These are phyloP conservation scores for Cephus pygmeus DNA, from an alignment of 2,888 invertebrate species.

Conservation along the genomic window DNA sequence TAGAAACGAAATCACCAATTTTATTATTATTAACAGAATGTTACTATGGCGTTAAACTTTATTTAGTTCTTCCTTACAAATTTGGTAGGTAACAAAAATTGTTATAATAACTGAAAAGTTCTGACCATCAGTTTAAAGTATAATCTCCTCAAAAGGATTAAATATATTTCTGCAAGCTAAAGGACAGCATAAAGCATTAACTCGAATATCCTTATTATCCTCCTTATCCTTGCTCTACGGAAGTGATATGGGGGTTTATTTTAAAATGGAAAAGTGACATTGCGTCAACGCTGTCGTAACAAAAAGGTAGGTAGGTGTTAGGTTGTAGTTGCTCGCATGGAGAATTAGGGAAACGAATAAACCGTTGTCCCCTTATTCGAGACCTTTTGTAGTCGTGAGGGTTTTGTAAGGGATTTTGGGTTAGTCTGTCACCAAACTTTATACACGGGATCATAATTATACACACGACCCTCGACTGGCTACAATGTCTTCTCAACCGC, in stretches of 20 bases:
- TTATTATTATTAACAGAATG: neutral
- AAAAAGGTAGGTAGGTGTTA: neutral
- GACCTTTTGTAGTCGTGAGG: conserved; percentile 21
- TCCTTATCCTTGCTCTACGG: neutral
- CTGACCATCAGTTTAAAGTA: neutral
- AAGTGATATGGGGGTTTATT: conserved; percentile 36
- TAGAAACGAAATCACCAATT: neutral
- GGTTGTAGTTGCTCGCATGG: conserved; percentile 35
- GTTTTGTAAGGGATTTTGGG: conserved; percentile 20
- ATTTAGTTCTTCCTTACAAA: neutral
- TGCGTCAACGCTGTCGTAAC: neutral
- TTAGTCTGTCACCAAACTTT: conserved; percentile 20
- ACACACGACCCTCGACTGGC: neutral
- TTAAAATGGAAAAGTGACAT: conserved; percentile 21
- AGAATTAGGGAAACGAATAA: conserved; percentile 27
- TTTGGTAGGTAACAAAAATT: neutral
- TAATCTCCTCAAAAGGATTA: neutral
- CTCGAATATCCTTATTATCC: neutral
- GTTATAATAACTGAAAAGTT: neutral
- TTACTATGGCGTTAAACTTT: neutral
- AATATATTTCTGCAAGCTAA: neutral
- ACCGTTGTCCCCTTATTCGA: conserved; percentile 13
- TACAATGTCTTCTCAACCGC: neutral
- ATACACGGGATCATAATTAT: conserved; percentile 8
- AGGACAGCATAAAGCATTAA: neutral